Percentiles rank a stretch among this genome's conserved stretches.
These are phyloP conservation scores for Drosophila pallidifrons DNA, from an alignment of 1,140 invertebrate species.

Conservation along the genomic window DNA sequence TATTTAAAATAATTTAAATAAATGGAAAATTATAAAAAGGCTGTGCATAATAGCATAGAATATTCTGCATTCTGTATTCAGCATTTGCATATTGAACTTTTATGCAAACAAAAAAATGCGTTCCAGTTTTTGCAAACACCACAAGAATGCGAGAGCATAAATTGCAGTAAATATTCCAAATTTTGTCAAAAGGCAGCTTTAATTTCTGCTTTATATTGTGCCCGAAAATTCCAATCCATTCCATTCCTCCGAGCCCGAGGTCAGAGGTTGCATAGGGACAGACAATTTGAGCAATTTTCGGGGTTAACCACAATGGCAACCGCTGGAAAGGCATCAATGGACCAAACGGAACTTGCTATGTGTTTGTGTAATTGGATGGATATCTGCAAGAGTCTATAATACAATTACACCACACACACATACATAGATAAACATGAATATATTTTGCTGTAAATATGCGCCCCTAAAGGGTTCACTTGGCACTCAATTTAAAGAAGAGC, in stretches of 20 bases:
- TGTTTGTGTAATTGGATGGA: constrained; percentile 20
- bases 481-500: constrained; percentile 30
- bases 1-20: constrained; percentile 32
- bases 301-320: constrained; percentile 17
- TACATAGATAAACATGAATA: neutral
- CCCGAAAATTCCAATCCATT: neutral
- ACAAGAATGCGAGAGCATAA: neutral
- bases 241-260: neutral
- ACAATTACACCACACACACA: constrained; percentile 11
- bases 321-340: constrained; percentile 11
- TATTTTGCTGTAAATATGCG: constrained; percentile 11
- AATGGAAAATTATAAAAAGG: constrained; percentile 18
- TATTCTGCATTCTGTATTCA: neutral
- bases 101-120: neutral
- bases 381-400: constrained; percentile 5
- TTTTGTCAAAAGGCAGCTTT: constrained; percentile 2
- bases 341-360: neutral
- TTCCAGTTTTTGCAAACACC: neutral
- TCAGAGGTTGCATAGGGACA: neutral
- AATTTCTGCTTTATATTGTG: neutral
- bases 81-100: constrained; percentile 6
- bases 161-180: neutral
- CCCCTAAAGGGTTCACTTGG: constrained; percentile 2
- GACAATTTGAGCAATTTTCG: constrained; percentile 21
- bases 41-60: constrained; percentile 14